These are phyloP conservation scores for Tenthredo livida DNA, from an alignment of 2,888 invertebrate species.

Conservation along the genomic window DNA sequence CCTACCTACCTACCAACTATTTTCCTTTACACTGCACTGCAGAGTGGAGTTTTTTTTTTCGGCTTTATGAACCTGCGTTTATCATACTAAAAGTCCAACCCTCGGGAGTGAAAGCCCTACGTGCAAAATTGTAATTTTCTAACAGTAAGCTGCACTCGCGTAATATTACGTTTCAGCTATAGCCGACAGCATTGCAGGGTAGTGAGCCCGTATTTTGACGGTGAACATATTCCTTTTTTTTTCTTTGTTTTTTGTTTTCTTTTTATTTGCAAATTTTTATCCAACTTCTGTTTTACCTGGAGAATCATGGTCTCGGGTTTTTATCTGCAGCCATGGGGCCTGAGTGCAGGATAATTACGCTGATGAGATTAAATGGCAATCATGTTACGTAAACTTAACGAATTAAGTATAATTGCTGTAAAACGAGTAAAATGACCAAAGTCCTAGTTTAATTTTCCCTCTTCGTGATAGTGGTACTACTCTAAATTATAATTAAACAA, in stretches of 20 bases:
- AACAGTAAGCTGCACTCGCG: slow-evolving; percentile 39
- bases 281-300: background rate
- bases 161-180: slow-evolving; percentile 25
- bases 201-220: slow-evolving; percentile 11
- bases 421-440: slow-evolving; percentile 15
- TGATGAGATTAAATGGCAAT: slow-evolving; percentile 33
- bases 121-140: slow-evolving; percentile 47
- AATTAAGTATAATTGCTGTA: slow-evolving; percentile 20
- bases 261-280: background rate
- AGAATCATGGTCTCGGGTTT: slow-evolving; percentile 1
- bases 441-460: slow-evolving; percentile 23
- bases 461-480: background rate
- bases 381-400: slow-evolving; percentile 26
- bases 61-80: slow-evolving; percentile 16
- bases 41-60: background rate
- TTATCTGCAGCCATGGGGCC: background rate
- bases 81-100: slow-evolving; percentile 42
- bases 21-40: slow-evolving; percentile 5
- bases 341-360: slow-evolving; percentile 11
- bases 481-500: slow-evolving; percentile 34
- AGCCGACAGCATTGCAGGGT: background rate
- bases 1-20: background rate
- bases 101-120: slow-evolving; percentile 34
- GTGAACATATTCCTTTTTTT: background rate
- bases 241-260: background rate